These are phyloP conservation scores for Saccostrea echinata DNA, from an alignment of 1,140 invertebrate genomes.

Conservation along the genomic window DNA sequence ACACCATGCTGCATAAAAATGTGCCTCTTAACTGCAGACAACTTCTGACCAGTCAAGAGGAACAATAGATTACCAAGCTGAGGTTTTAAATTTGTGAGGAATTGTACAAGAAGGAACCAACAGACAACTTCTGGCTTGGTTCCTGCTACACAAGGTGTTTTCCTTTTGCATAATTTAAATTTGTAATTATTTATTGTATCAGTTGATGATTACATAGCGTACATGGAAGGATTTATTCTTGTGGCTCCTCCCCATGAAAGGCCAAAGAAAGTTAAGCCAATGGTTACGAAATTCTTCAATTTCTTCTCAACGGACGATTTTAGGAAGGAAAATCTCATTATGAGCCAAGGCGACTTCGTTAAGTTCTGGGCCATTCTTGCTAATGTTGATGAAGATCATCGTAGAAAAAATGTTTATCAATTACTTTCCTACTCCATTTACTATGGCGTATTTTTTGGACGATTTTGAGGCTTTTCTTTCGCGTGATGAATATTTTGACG, in stretches of 20 bases:
- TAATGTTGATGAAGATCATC: not conserved
- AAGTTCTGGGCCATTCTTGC: not conserved
- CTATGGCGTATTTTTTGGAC: not conserved
- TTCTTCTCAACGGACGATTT: not conserved
- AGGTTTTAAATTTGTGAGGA: too few species aligned
- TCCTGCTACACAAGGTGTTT: too few species aligned
- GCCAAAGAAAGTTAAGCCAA: not conserved
- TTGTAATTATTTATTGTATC: too few species aligned
- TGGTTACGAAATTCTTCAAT: not conserved
- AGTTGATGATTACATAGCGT: not conserved
- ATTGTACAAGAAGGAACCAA: too few species aligned
- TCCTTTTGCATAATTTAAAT: too few species aligned
- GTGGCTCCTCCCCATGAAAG: too few species aligned
- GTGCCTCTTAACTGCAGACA: too few species aligned
- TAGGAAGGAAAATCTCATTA: not conserved
- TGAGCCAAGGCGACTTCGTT: not conserved
- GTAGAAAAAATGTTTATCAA: not conserved
- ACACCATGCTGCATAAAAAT: too few species aligned
- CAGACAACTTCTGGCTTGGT: too few species aligned
- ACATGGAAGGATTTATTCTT: not conserved
- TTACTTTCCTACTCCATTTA: not conserved
- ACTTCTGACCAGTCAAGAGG: too few species aligned
- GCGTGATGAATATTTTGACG: not conserved
- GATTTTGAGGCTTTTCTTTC: not conserved
- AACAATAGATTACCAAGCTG: too few species aligned